These are phyloP conservation scores for Epirrhoe alternata DNA, from an alignment of 2,888 invertebrate species.

Conservation along the genomic window DNA sequence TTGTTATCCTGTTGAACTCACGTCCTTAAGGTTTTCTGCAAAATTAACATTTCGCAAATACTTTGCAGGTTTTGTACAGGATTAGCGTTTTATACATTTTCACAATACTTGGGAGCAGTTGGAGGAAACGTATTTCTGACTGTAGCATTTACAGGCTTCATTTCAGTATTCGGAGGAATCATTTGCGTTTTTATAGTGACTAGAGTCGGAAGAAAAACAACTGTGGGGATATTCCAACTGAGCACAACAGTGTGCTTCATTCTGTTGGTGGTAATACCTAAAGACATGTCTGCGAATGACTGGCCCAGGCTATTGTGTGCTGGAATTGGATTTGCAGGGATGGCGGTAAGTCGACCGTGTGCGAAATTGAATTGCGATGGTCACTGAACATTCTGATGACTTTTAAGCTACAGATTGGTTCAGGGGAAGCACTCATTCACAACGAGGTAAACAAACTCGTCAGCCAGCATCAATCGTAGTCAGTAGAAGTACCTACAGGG, in stretches of 20 bases:
- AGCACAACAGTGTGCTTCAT: constrained; percentile 80
- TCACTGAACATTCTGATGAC: constrained; percentile 11
- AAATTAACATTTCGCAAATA: not conserved
- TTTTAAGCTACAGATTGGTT: constrained; percentile 8
- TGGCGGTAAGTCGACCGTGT: constrained; percentile 81
- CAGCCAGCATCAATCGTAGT: too few relatives aligned
- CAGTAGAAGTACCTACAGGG: too few relatives aligned
- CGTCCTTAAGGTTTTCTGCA: too few relatives aligned
- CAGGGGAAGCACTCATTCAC: not conserved
- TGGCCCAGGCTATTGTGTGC: constrained; percentile 86
- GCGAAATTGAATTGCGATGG: constrained; percentile 39
- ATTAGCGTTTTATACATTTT: constrained; percentile 85
- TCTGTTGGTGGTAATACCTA: constrained; percentile 77
- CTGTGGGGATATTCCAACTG: constrained; percentile 77
- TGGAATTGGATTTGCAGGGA: constrained; percentile 87
- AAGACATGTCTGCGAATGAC: constrained; percentile 69
- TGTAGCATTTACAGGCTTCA: constrained; percentile 81
- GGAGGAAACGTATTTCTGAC: constrained; percentile 83
- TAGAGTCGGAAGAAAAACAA: constrained; percentile 78
- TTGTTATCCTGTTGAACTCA: not conserved
- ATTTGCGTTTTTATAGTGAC: constrained; percentile 80
- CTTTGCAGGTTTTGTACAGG: constrained; percentile 84
- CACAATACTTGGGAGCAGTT: constrained; percentile 84
- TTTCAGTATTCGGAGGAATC: constrained; percentile 82
- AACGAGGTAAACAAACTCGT: too few relatives aligned